Percentiles rank a stretch among this genome's conserved stretches.
Conservation (phyloP, 1,140 invertebrate genomes). For the Rhopalosiphum maidis region DNA sequence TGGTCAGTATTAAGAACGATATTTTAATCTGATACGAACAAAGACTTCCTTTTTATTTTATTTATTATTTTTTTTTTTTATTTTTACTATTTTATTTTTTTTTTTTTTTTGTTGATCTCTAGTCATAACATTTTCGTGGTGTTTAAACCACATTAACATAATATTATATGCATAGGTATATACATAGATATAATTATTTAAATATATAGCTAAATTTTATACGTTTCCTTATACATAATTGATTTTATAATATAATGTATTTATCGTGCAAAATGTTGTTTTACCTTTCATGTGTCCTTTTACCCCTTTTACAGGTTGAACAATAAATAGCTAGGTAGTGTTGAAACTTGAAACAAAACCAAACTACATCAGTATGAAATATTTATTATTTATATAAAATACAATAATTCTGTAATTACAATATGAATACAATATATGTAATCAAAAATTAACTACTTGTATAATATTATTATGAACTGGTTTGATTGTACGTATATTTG, state of each 20-base stretch:
- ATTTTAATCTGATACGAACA: conserved; percentile 49
- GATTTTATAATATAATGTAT: conserved; percentile 46
- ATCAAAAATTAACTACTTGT: no score
- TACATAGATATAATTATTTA: conserved; percentile 27
- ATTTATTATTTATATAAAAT: neutral
- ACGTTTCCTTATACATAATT: conserved; percentile 29
- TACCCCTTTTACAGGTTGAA: conserved; percentile 8
- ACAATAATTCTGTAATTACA: neutral
- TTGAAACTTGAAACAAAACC: neutral
- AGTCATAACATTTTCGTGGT: conserved; percentile 40
- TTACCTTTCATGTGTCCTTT: neutral
- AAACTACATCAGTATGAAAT: neutral
- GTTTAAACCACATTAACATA: neutral
- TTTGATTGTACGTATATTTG: neutral
- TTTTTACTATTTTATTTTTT: neutral
- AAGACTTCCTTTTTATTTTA: conserved; percentile 46
- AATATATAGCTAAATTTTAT: conserved; percentile 32
- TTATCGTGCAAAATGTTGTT: neutral
- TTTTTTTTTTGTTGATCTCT: conserved; percentile 47
- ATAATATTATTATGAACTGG: neutral
- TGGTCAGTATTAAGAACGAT: conserved; percentile 40
- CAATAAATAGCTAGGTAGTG: neutral
- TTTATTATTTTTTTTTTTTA: neutral
- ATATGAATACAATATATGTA: neutral
- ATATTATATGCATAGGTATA: neutral